These are phyloP conservation scores for Apotomis betuletana DNA, from an alignment of 2,888 invertebrate genomes.

Conservation along the genomic window DNA sequence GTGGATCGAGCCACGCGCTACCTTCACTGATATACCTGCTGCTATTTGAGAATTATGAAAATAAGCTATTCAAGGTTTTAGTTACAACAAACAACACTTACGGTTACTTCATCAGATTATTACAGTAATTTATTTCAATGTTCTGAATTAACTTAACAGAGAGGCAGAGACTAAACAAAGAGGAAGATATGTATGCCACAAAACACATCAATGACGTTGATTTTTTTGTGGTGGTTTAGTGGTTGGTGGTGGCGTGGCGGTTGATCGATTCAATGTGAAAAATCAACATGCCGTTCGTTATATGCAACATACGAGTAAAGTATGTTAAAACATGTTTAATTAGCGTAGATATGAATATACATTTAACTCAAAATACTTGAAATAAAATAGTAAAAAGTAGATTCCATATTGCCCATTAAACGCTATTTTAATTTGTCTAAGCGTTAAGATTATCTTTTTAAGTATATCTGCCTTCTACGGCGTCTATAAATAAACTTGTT, in stretches of 20 bases:
- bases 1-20: constrained; percentile 56
- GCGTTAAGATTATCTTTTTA: constrained; percentile 7
- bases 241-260: too few species aligned
- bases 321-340: background rate
- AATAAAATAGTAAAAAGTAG: background rate
- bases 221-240: too few species aligned
- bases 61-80: constrained; percentile 38
- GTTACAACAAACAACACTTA: constrained; percentile 16
- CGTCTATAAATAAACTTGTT: constrained; percentile 35
- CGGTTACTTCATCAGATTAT: background rate
- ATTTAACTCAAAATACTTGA: background rate
- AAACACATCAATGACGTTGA: too few species aligned
- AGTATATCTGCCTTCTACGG: constrained; percentile 16
- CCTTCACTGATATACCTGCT: constrained; percentile 62
- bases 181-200: too few species aligned
- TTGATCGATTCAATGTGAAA: too few species aligned
- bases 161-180: too few species aligned
- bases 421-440: constrained; percentile 21
- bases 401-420: constrained; percentile 4
- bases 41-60: constrained; percentile 40
- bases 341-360: background rate
- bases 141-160: too few species aligned
- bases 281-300: too few species aligned
- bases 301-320: too few species aligned
- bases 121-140: background rate